phyloP scores from a whole-genome alignment of 2,888 invertebrate species.

The Drosophila monieri region DNA sequence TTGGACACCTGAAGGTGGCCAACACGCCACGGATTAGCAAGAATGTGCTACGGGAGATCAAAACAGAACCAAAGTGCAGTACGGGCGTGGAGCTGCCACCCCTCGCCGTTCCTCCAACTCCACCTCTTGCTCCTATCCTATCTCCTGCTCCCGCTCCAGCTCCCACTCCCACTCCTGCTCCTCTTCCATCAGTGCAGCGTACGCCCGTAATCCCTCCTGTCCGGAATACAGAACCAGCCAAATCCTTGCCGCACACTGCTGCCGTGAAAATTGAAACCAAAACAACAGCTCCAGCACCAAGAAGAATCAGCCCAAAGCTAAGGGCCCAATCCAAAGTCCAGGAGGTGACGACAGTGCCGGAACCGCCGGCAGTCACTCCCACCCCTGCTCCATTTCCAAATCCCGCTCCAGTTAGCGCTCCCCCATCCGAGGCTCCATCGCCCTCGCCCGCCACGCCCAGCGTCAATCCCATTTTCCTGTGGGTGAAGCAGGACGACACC shows the following conservation, averaged over 20 bases:
- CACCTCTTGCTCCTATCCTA: constrained; percentile 1
- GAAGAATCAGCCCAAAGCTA: constrained; percentile 24
- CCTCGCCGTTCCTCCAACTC: constrained; percentile 6
- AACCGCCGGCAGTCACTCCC: constrained; percentile 5
- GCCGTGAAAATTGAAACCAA: constrained; percentile 73
- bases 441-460: constrained; percentile 56
- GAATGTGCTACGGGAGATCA: constrained; percentile 76
- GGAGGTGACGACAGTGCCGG: constrained; percentile 1
- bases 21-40: constrained; percentile 73
- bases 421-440: not conserved
- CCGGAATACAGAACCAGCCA: constrained; percentile 24
- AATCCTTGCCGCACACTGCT: constrained; percentile 47
- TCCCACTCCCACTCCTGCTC: not conserved
- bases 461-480: constrained; percentile 91
- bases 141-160: not conserved
- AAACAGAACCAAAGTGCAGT: constrained; percentile 81
- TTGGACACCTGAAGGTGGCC: constrained; percentile 74
- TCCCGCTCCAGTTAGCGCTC: not conserved
- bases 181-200: not conserved
- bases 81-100: constrained; percentile 17
- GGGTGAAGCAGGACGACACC: constrained; percentile 92
- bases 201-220: not conserved
- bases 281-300: constrained; percentile 50
- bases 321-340: constrained; percentile 4
- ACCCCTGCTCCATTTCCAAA: no score